Base-by-base conservation (phyloP, 53 echinoderm and acorn worm genomes). In the Apostichopus leukothele region DNA sequence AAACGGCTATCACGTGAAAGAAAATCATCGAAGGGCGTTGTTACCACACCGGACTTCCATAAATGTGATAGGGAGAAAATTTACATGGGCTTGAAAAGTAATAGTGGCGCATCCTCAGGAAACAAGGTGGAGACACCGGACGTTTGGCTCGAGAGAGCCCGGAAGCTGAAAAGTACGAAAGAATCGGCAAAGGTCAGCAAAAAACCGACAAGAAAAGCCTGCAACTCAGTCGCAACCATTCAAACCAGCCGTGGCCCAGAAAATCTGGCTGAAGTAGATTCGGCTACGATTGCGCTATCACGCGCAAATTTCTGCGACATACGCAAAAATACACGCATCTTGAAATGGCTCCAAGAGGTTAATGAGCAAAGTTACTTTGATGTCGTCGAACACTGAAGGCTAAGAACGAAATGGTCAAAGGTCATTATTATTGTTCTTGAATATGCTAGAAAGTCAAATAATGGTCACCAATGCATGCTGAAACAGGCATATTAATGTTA, bases 351-450 rank as follows among this genome's bases (percentile, higher is more conserved):
- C 0, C 50, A 51, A 11, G 79, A 79, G 5, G 79, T 79, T 14
- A 79, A 79, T 53, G 11, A 50, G 19, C 79, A 79, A 79, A 79
- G 52, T 51, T 79, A 79, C 51, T 79, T 79, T 53, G 79, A 79
- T 7, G 19, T 51, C 19, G 79, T 79, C 19, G 79, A 79, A 52
- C 79, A 79, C 12, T 63, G 63, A 63, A 0, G 63, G 63, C 16
- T 63, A 39, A 39, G 39, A 3, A 39, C 39, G 39, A 39, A 39
- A 39, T 39, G 39, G 39, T 39, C 39, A 39, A 39, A 39, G 39
- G 39, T 39, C 39, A 39, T 39, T 39, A 39, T 39, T 39, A 39
- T 39, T 39, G 39, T 3, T 39, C 39, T 39, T 39, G 0, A 39
- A 39, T 39, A 39, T 39, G 3, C 39, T 39, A 39, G 39, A 39